phyloP scores from a whole-genome alignment of 1,140 invertebrate species.

The Charaxes varanes region DNA sequence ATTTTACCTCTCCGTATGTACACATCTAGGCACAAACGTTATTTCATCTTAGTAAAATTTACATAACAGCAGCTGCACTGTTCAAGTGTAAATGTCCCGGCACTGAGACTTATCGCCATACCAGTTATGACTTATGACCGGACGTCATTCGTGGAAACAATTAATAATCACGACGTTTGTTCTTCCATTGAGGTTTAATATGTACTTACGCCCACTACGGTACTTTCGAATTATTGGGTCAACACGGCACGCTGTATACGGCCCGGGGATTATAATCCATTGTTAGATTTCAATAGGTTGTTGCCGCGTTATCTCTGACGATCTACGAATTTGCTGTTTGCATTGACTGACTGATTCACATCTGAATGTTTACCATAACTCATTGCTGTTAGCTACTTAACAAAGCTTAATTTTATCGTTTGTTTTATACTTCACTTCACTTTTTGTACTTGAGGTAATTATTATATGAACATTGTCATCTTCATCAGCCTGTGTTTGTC shows the following conservation, averaged over 20 bases:
- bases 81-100: too few relatives aligned
- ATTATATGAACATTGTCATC: too few relatives aligned
- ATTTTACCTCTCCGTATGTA: too few relatives aligned
- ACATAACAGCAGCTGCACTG: too few relatives aligned
- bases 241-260: conserved; percentile 24
- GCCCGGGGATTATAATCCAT: conserved; percentile 27
- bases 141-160: conserved; percentile 24
- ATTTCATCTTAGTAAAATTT: too few relatives aligned
- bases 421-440: too few relatives aligned
- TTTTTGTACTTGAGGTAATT: too few relatives aligned
- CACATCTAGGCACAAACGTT: too few relatives aligned
- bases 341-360: conserved; percentile 5
- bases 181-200: conserved; percentile 12
- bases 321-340: conserved; percentile 5
- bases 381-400: background rate
- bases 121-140: conserved; percentile 28
- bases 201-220: conserved; percentile 20
- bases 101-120: conserved; percentile 17
- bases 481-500: too few relatives aligned
- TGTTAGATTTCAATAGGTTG: conserved; percentile 17
- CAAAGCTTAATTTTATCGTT: background rate
- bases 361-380: conserved; percentile 1
- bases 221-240: conserved; percentile 38
- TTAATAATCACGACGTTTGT: conserved; percentile 27
- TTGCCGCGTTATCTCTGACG: conserved; percentile 6